Conservation (phyloP, 2,888 invertebrate species). For the Cybosia mesomella region DNA sequence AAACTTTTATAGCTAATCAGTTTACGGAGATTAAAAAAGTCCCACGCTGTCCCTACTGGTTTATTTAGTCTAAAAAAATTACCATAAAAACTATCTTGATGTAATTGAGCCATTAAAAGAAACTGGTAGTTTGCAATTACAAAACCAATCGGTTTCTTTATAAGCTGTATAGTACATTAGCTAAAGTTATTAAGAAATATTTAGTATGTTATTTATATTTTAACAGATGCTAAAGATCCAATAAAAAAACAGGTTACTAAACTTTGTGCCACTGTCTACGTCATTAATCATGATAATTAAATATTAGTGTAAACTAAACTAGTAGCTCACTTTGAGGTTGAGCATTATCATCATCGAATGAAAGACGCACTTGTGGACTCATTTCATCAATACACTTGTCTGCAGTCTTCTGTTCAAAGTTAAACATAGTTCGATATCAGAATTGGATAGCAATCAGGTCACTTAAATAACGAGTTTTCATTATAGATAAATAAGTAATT, state of each 20-base stretch:
- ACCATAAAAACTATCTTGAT: not conserved
- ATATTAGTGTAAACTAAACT: not conserved
- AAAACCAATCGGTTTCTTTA: not conserved
- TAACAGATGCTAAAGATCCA: not conserved
- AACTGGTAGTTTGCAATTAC: conserved; percentile 8
- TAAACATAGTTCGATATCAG: conserved; percentile 1
- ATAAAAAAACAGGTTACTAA: not conserved
- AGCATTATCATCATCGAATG: not conserved
- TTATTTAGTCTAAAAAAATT: not conserved
- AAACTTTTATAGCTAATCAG: not conserved
- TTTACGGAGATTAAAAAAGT: not conserved
- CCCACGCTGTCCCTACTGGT: not conserved
- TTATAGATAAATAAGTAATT: not conserved
- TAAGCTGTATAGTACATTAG: not conserved
- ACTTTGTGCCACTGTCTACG: not conserved
- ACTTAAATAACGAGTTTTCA: conserved; percentile 3
- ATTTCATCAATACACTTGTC: not conserved
- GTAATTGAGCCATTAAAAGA: conserved; percentile 9
- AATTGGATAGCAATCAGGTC: not conserved
- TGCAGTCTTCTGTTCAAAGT: not conserved
- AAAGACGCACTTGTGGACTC: not conserved
- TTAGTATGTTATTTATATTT: not conserved
- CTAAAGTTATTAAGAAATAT: not conserved
- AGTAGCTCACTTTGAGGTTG: not conserved
- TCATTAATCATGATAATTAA: too few species aligned